These are phyloP conservation scores for Lathamus discolor DNA, from an alignment of 2,113 vertebrate genomes.

Conservation along the genomic window DNA sequence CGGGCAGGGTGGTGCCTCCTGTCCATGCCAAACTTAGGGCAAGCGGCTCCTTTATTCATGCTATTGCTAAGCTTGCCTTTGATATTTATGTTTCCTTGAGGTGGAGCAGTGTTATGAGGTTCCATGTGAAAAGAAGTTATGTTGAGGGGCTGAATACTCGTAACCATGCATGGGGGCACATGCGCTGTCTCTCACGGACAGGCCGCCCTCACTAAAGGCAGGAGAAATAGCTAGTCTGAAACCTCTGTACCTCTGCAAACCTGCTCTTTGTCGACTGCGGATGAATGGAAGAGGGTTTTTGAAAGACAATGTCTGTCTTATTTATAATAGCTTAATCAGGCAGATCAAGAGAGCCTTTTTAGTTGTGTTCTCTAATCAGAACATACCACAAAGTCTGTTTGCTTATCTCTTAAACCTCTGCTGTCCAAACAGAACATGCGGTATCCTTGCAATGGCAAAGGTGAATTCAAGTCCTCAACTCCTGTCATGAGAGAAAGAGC, in stretches of 20 bases:
- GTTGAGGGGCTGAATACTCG: rapidly evolving
- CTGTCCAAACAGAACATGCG: constrained; percentile 24
- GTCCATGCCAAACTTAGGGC: background rate
- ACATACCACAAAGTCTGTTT: constrained; percentile 53
- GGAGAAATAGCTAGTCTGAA: background rate
- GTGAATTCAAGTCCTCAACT: constrained; percentile 2
- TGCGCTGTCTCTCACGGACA: background rate
- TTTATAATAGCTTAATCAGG: constrained; percentile 36
- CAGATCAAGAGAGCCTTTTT: constrained; percentile 43
- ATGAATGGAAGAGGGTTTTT: background rate
- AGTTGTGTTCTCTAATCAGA: constrained; percentile 60
- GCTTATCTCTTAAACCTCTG: constrained; percentile 43
- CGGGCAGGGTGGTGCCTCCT: constrained; percentile 22
- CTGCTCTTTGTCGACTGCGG: background rate
- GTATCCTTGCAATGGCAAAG: constrained; percentile 18
- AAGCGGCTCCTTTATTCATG: background rate
- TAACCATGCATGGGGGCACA: rapidly evolving
- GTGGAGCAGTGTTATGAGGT: background rate
- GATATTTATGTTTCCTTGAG: constrained; percentile 24
- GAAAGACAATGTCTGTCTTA: background rate
- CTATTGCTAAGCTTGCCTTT: background rate
- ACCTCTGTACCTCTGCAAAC: background rate
- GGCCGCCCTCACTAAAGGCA: background rate
- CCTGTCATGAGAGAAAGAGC: background rate
- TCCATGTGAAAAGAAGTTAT: background rate